A percentile compares a stretch with the other conserved stretches of the same genome.
Evolutionary conservation across 1,140 invertebrate genomes (phyloP).

Genomic region (Heliothis virescens): DNA sequence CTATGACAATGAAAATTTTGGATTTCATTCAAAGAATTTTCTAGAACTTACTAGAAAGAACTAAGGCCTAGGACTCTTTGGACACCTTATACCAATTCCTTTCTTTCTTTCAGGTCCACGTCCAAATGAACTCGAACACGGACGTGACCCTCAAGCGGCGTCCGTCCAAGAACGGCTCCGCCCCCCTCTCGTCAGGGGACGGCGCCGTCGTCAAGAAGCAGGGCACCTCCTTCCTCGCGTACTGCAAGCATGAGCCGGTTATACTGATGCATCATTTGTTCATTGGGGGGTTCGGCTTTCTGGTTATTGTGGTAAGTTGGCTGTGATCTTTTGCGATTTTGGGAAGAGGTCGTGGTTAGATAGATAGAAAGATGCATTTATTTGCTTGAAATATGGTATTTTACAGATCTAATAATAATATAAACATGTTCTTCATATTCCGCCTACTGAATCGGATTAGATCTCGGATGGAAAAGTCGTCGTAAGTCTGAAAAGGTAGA

Average conservation of each 20-base stretch:
- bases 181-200: slow-evolving; percentile 46
- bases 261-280: slow-evolving; percentile 91
- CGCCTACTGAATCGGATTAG: no score
- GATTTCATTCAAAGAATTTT: no score
- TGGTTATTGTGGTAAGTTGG: slow-evolving; percentile 89
- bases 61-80: no score
- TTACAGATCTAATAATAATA: no score
- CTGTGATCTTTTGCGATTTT: neutral
- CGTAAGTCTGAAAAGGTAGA: neutral
- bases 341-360: no score
- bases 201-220: slow-evolving; percentile 42
- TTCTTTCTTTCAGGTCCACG: slow-evolving; percentile 62
- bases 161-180: slow-evolving; percentile 53
- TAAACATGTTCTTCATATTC: no score
- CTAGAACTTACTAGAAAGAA: no score
- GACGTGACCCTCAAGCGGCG: slow-evolving; percentile 50
- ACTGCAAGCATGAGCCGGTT: slow-evolving; percentile 88
- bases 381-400: no score
- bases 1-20: no score
- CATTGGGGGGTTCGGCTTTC: slow-evolving; percentile 90
- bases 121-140: slow-evolving; percentile 65
- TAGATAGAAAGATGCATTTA: no score
- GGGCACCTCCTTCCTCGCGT: slow-evolving; percentile 83
- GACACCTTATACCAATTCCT: no score
- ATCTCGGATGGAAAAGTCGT: neutral